phyloP scores from a whole-genome alignment of 2,113 vertebrate species.

The Herpetotheres cachinnans region DNA sequence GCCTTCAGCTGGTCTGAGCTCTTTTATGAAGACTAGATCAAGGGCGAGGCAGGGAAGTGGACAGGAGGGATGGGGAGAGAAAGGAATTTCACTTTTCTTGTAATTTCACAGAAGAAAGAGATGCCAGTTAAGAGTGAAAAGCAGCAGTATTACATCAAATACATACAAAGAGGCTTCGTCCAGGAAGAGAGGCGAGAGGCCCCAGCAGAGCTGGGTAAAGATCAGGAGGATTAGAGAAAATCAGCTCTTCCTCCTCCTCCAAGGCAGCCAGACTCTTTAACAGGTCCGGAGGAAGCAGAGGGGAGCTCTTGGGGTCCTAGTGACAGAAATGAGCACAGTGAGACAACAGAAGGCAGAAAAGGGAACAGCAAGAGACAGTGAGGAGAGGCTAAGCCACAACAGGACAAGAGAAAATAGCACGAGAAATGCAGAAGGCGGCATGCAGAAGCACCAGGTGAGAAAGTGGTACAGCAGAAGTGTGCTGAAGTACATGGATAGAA shows the following conservation, averaged over 20 bases:
- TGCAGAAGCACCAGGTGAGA: conserved; percentile 19
- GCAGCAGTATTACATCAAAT: conserved; percentile 77
- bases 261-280: conserved; percentile 99
- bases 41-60: background rate
- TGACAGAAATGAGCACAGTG: conserved; percentile 82
- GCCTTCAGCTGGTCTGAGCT: background rate
- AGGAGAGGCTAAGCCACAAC: background rate
- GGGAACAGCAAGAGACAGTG: conserved; percentile 13
- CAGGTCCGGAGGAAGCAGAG: conserved; percentile 99
- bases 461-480: background rate
- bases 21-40: background rate
- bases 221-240: conserved; percentile 97
- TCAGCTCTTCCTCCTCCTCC: conserved; percentile 98
- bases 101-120: conserved; percentile 51
- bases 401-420: background rate
- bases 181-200: conserved; percentile 95
- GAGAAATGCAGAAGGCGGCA: background rate
- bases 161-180: conserved; percentile 99
- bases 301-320: conserved; percentile 98
- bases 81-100: background rate
- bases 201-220: conserved; percentile 97
- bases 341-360: conserved; percentile 65
- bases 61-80: background rate
- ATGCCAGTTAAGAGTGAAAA: conserved; percentile 64
- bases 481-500: background rate